Percentiles rank a stretch among this genome's conserved stretches.
Evolutionary conservation across 2,113 vertebrate genomes (phyloP).

Genomic region (Zeus faber): DNA sequence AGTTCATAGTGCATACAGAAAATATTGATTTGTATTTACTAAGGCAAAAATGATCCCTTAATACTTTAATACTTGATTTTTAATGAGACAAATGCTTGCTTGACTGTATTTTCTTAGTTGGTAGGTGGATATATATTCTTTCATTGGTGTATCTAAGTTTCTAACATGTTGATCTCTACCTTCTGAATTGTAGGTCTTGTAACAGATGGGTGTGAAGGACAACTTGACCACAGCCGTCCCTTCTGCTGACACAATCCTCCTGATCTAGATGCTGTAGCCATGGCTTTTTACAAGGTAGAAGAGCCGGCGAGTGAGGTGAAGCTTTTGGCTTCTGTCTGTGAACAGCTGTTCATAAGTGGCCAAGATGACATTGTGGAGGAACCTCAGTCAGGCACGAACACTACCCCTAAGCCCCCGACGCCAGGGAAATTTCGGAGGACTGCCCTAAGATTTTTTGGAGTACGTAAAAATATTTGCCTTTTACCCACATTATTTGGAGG

Average conservation of each 20-base stretch:
- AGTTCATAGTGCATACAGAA: no score
- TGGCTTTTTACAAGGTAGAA: slow-evolving; percentile 73
- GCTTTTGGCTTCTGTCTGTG: slow-evolving; percentile 27
- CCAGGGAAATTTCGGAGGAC: slow-evolving; percentile 87
- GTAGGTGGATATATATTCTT: no score
- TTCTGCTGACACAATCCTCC: slow-evolving; percentile 19
- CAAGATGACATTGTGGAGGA: slow-evolving; percentile 48
- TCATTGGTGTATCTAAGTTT: no score
- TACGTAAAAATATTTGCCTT: slow-evolving; percentile 89
- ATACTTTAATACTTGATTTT: no score
- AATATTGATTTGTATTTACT: no score
- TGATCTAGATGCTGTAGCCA: slow-evolving; percentile 52
- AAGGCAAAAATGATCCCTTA: no score
- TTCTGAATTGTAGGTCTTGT: slow-evolving; percentile 34
- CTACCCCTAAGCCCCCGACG: slow-evolving; percentile 65
- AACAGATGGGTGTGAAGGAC: slow-evolving; percentile 37
- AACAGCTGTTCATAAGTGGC: slow-evolving; percentile 47
- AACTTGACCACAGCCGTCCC: slow-evolving; percentile 19
- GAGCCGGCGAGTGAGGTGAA: slow-evolving; percentile 59
- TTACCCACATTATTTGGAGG: slow-evolving; percentile 92
- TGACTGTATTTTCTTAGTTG: no score
- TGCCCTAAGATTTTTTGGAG: slow-evolving; percentile 90
- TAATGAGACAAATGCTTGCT: no score
- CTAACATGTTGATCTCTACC: no score
- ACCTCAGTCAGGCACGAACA: slow-evolving; percentile 45